Percentiles rank a stretch among this genome's conserved stretches.
These are phyloP conservation scores for Oostethus manadensis DNA, from an alignment of 2,113 vertebrate genomes.

Conservation along the genomic window DNA sequence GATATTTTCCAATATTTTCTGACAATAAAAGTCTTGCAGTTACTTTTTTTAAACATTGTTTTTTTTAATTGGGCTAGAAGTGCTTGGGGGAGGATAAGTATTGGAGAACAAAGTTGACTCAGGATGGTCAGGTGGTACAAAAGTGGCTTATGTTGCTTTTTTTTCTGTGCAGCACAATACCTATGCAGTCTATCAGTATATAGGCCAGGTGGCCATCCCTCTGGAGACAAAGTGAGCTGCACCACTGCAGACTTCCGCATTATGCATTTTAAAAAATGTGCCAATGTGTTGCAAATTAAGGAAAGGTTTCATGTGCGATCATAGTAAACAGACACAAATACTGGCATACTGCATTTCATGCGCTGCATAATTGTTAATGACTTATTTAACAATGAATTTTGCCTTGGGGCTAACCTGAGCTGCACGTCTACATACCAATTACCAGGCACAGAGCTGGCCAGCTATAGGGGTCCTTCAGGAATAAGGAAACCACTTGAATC, in stretches of 20 bases:
- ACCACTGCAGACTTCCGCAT: constrained; percentile 52
- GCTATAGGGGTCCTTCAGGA: constrained; percentile 84
- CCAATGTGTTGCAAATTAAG: no score
- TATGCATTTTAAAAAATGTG: constrained; percentile 45
- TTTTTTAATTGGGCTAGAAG: no score
- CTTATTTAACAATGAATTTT: neutral
- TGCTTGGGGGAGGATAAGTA: neutral
- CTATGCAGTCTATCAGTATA: constrained; percentile 41
- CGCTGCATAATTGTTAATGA: neutral
- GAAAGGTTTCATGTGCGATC: no score
- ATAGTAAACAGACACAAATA: no score
- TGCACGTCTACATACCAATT: constrained; percentile 73
- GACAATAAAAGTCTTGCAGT: no score
- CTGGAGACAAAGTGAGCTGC: constrained; percentile 51
- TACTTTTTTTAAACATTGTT: no score
- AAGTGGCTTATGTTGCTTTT: constrained; percentile 2
- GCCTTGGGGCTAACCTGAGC: neutral
- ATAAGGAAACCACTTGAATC: constrained; percentile 84
- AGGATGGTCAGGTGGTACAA: neutral
- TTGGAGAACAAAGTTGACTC: neutral
- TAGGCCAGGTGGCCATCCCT: constrained; percentile 62
- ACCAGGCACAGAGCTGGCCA: constrained; percentile 84
- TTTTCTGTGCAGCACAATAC: constrained; percentile 41
- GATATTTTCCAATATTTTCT: no score
- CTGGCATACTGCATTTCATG: no score